These are phyloP conservation scores for Luffia ferchaultella DNA, from an alignment of 2,888 invertebrate genomes.

Conservation along the genomic window DNA sequence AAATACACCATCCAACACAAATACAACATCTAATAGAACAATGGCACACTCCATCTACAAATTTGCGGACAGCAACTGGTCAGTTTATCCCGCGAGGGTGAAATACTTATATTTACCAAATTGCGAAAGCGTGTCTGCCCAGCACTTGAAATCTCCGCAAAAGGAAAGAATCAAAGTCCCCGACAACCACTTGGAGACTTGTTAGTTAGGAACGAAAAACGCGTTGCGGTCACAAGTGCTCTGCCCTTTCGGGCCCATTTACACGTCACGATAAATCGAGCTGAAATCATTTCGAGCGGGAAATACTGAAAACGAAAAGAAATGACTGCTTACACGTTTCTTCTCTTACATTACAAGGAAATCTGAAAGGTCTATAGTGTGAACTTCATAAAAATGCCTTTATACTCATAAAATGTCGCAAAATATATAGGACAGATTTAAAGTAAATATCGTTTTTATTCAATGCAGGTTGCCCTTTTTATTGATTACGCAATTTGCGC, in stretches of 20 bases:
- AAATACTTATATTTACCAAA: slow-evolving; percentile 30
- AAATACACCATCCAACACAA: neutral
- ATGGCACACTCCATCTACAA: neutral
- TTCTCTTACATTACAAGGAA: too few species aligned
- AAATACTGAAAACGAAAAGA: too few species aligned
- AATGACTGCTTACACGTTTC: too few species aligned
- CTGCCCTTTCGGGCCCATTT: neutral
- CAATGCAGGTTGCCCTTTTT: too few species aligned
- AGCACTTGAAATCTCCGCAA: slow-evolving; percentile 27
- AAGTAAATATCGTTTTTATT: too few species aligned
- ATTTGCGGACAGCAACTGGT: neutral
- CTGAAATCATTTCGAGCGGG: too few species aligned
- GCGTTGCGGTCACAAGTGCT: neutral
- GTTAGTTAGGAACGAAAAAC: neutral
- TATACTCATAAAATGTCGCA: too few species aligned
- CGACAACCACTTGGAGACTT: neutral
- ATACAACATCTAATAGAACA: too few species aligned
- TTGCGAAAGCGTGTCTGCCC: slow-evolving; percentile 46
- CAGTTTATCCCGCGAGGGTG: neutral
- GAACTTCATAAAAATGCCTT: too few species aligned
- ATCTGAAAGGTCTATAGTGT: too few species aligned
- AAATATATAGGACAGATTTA: too few species aligned
- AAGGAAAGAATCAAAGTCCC: slow-evolving; percentile 40
- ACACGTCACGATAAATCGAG: neutral
- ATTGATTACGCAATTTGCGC: too few species aligned